A percentile compares a stretch with the other conserved stretches of the same genome.
These are phyloP conservation scores for Heteromyza rotundicornis DNA, from an alignment of 2,888 invertebrate species.

Conservation along the genomic window DNA sequence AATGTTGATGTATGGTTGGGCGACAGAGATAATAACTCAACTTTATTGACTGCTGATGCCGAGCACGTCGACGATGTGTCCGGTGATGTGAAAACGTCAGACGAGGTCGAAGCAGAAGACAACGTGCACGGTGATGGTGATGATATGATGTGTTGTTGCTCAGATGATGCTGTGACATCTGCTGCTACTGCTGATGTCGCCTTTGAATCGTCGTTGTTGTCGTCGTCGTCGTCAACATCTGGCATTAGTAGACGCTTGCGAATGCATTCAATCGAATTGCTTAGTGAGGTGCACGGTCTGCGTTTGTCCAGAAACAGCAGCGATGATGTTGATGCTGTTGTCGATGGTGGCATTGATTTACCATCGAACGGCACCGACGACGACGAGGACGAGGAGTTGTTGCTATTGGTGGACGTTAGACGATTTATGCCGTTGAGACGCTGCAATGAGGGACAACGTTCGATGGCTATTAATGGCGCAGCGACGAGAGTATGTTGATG, in stretches of 20 bases:
- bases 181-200: not conserved
- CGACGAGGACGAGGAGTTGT: not conserved
- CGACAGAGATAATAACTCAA: slow-evolving; percentile 14
- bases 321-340: slow-evolving; percentile 1
- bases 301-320: slow-evolving; percentile 25
- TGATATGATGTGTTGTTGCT: slow-evolving; percentile 11
- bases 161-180: not conserved
- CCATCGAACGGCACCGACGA: not conserved
- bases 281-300: slow-evolving; percentile 30
- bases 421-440: slow-evolving; percentile 15
- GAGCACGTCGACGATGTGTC: slow-evolving; percentile 1
- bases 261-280: slow-evolving; percentile 32
- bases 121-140: slow-evolving; percentile 13
- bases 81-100: slow-evolving; percentile 5
- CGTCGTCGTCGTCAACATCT: slow-evolving; percentile 6
- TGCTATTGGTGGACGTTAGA: not conserved
- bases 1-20: not conserved
- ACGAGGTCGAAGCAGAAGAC: not conserved
- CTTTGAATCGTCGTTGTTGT: too few species aligned
- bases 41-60: slow-evolving; percentile 15
- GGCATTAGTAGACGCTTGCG: slow-evolving; percentile 19
- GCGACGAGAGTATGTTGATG: slow-evolving; percentile 10
- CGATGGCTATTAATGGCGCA: slow-evolving; percentile 25
- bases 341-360: slow-evolving; percentile 12
- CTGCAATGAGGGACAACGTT: slow-evolving; percentile 23